Evolutionary conservation across 23 tunicate species (phyloP).

Genomic region (Styela clava): DNA sequence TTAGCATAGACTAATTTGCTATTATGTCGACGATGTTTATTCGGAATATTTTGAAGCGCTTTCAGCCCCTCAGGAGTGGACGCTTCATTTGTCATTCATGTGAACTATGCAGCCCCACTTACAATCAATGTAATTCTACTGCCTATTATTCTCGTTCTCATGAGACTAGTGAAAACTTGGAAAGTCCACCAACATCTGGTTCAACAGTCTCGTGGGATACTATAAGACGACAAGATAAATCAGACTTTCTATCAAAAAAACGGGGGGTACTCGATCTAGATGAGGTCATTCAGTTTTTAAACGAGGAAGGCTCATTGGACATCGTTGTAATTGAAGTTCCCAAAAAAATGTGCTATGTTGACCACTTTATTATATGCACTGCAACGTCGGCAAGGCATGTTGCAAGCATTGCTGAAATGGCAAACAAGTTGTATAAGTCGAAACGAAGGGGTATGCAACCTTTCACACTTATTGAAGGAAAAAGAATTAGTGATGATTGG

Average conservation of each 20-base stretch:
- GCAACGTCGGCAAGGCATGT: constrained; percentile 73
- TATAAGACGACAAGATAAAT: neutral
- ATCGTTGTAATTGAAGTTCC: constrained; percentile 52
- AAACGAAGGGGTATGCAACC: constrained; percentile 48
- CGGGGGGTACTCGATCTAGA: constrained; percentile 44
- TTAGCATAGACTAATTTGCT: constrained; percentile 34
- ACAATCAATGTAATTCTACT: too few relatives aligned
- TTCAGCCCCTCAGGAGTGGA: neutral
- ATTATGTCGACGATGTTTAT: neutral
- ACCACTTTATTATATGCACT: constrained; percentile 60
- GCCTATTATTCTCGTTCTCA: neutral
- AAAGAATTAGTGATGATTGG: constrained; percentile 46
- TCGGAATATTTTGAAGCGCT: neutral
- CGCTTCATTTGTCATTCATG: neutral
- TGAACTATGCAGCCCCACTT: too few relatives aligned
- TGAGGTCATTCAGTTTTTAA: constrained; percentile 43
- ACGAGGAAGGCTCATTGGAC: constrained; percentile 46
- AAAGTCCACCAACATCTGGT: neutral
- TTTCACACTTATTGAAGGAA: constrained; percentile 64
- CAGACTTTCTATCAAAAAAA: neutral
- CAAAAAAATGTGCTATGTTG: constrained; percentile 47
- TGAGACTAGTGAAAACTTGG: neutral
- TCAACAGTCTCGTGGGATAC: neutral
- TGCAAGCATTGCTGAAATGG: constrained; percentile 45
- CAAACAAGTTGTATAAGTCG: constrained; percentile 64